phyloP scores from a whole-genome alignment of 30 jellyfish, hydroid and myxozoan species.

The Catostylus mosaicus region DNA sequence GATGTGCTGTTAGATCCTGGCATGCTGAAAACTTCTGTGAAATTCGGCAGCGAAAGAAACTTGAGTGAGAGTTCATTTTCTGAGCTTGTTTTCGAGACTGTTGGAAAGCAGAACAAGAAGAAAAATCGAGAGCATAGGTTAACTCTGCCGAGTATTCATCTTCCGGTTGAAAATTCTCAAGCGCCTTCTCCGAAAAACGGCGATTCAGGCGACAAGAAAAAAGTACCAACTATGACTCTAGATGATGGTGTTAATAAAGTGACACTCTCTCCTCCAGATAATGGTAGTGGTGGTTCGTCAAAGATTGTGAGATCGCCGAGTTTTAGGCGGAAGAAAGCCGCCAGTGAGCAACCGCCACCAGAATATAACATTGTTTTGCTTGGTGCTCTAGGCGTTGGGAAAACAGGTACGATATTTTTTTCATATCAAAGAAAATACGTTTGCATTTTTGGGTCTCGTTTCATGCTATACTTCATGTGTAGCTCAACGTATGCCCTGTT shows the following conservation, averaged over 20 bases:
- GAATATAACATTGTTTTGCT: constrained; percentile 74
- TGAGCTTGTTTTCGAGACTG: constrained; percentile 47
- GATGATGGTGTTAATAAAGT: constrained; percentile 30
- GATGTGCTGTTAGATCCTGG: constrained; percentile 24
- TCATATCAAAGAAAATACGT: no score
- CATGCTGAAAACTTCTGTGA: constrained; percentile 27
- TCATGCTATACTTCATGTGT: no score
- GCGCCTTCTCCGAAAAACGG: not conserved
- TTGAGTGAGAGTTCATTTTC: constrained; percentile 33
- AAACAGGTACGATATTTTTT: constrained; percentile 61
- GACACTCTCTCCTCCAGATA: constrained; percentile 6
- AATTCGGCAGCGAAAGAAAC: constrained; percentile 37
- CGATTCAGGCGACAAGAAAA: constrained; percentile 15
- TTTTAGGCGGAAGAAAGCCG: constrained; percentile 50
- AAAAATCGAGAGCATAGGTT: constrained; percentile 34
- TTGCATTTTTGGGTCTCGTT: no score
- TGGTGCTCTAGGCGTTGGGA: constrained; percentile 89
- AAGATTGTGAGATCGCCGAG: constrained; percentile 52
- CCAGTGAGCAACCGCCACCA: constrained; percentile 46
- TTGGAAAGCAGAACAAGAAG: constrained; percentile 36
- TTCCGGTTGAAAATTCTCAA: not conserved
- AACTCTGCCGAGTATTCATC: constrained; percentile 32
- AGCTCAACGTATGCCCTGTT: no score
- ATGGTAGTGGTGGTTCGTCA: constrained; percentile 23
- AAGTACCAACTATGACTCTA: constrained; percentile 5